Conservation (phyloP, 92 coral and sea anemone genomes). For the Anthopleura xanthogrammica region DNA sequence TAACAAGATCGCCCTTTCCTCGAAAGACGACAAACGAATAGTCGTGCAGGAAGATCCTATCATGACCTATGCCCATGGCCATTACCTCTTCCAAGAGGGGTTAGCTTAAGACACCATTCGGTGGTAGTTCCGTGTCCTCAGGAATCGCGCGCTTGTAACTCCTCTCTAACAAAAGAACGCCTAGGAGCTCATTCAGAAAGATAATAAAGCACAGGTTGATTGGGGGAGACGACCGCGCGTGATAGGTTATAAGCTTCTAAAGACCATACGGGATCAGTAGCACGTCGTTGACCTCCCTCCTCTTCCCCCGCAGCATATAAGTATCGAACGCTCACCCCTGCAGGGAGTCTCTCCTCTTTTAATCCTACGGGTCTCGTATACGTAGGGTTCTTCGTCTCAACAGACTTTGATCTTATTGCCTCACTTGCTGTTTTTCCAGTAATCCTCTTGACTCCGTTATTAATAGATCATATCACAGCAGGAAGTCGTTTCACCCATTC, state of each 20-base stretch:
- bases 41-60: too few relatives aligned
- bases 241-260: neutral
- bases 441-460: neutral
- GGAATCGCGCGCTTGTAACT: constrained; percentile 1
- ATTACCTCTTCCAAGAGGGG: too few relatives aligned
- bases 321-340: constrained; percentile 7
- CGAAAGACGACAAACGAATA: too few relatives aligned
- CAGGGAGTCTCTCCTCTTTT: constrained; percentile 2
- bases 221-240: neutral
- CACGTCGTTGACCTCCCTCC: constrained; percentile 23
- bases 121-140: constrained; percentile 2
- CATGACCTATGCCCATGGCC: too few relatives aligned
- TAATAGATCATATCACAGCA: neutral
- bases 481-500: constrained; percentile 23
- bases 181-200: neutral
- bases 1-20: too few relatives aligned
- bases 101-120: neutral
- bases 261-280: constrained; percentile 39
- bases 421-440: neutral
- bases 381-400: neutral
- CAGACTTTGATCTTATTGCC: neutral
- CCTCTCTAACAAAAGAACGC: constrained; percentile 19
- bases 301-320: constrained; percentile 18
- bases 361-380: constrained; percentile 24
- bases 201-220: constrained; percentile 24